phyloP scores from a whole-genome alignment of 2,888 invertebrate genomes.

The Ashinkailepas kermadecensis region DNA sequence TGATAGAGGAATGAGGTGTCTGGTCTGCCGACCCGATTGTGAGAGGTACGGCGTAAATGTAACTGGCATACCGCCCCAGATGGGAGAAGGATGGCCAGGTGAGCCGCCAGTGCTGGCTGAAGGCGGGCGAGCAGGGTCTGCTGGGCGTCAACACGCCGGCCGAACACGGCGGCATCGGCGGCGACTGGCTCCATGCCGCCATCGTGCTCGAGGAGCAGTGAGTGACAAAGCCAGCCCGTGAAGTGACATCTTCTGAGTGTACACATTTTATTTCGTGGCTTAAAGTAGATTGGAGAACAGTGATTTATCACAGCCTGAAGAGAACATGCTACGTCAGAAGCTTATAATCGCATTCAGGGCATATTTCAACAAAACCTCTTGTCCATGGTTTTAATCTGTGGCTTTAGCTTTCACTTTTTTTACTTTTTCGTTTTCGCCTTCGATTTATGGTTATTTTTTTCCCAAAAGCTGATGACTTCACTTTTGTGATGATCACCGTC shows the following conservation, averaged over 20 bases:
- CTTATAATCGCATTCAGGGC: neutral
- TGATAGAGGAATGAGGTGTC: too few relatives aligned
- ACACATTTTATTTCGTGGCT: neutral
- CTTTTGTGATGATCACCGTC: too few relatives aligned
- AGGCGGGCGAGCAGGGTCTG: conserved; percentile 43
- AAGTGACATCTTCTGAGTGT: neutral
- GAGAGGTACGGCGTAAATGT: too few relatives aligned
- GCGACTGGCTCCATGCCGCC: conserved; percentile 41
- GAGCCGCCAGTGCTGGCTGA: conserved; percentile 41
- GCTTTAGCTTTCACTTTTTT: neutral
- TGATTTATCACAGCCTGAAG: neutral
- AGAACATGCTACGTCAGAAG: neutral
- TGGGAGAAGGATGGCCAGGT: conserved; percentile 42
- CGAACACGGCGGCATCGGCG: conserved; percentile 44
- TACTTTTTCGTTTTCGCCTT: too few relatives aligned
- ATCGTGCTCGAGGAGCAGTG: conserved; percentile 45
- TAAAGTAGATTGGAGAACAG: neutral
- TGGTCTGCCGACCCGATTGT: too few relatives aligned
- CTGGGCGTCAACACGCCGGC: conserved; percentile 42
- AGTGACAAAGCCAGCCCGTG: conserved; percentile 31
- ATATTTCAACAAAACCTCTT: neutral
- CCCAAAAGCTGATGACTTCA: too few relatives aligned
- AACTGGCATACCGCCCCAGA: conserved; percentile 25
- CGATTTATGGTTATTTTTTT: too few relatives aligned
- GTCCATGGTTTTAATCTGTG: neutral